These are phyloP conservation scores for Papilio protenor DNA, from an alignment of 2,888 invertebrate species.

Conservation along the genomic window DNA sequence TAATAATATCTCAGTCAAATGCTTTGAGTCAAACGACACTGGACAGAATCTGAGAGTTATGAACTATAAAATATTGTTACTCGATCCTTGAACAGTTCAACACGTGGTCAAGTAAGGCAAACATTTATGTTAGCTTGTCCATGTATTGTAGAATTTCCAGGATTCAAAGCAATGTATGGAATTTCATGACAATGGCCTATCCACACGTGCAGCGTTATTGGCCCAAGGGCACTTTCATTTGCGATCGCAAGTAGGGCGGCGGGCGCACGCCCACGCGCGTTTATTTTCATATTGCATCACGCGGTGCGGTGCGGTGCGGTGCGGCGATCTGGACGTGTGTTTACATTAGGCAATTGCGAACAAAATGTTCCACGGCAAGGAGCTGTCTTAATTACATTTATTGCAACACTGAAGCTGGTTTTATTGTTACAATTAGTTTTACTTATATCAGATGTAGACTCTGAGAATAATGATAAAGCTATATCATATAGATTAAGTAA, in stretches of 20 bases:
- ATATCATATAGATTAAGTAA: background rate
- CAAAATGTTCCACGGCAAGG: background rate
- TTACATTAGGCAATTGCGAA: constrained; percentile 36
- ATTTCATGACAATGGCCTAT: constrained; percentile 5
- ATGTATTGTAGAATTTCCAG: background rate
- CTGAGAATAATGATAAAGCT: background rate
- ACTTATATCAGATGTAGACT: background rate
- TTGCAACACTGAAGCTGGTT: background rate
- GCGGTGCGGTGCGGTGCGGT: constrained; percentile 20
- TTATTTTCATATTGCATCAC: constrained; percentile 41
- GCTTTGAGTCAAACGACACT: constrained; percentile 1
- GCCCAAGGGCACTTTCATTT: constrained; percentile 55
- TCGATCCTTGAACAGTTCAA: background rate
- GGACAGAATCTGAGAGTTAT: background rate
- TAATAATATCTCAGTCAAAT: background rate
- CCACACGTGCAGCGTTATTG: constrained; percentile 38
- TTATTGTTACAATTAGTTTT: background rate
- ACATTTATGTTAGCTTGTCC: background rate
- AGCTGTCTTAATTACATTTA: constrained; percentile 19
- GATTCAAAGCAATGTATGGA: background rate
- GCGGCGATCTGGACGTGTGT: constrained; percentile 16
- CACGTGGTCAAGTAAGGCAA: background rate
- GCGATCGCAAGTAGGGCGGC: constrained; percentile 46
- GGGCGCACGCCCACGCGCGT: constrained; percentile 47
- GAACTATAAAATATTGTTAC: background rate